Evolutionary conservation across 2,797 vertebrate genomes (phyloP).

Genomic region (Eurystomus glaucurus): DNA sequence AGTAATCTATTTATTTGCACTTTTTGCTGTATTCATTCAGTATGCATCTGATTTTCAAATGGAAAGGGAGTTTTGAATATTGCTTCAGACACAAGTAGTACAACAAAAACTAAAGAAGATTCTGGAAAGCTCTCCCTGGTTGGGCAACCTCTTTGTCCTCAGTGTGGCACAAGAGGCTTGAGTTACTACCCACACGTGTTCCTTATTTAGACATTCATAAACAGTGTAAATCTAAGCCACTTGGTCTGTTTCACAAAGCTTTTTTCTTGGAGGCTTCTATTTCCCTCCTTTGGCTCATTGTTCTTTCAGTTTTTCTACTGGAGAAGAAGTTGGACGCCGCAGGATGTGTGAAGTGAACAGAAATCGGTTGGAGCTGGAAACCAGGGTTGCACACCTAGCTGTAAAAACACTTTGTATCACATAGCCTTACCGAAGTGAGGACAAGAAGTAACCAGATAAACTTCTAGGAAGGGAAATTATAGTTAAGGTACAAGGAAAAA

Average conservation of each 20-base stretch:
- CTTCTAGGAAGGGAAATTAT: background rate
- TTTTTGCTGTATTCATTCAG: background rate
- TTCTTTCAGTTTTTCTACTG: background rate
- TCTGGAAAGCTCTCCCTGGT: background rate
- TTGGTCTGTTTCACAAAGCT: background rate
- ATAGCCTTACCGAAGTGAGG: background rate
- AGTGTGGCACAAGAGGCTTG: rapidly evolving
- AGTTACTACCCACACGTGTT: background rate
- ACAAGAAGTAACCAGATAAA: background rate
- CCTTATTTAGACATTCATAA: background rate
- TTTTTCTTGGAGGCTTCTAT: background rate
- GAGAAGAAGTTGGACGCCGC: background rate
- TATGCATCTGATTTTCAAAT: background rate
- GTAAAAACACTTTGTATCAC: background rate
- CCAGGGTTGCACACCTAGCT: background rate
- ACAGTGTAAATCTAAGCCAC: background rate
- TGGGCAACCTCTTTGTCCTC: background rate
- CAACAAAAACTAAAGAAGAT: background rate
- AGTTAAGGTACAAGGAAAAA: background rate
- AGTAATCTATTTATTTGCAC: background rate
- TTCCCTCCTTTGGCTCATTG: background rate
- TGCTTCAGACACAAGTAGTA: background rate
- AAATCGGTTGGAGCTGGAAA: background rate
- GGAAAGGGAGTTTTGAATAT: background rate
- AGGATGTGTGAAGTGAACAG: background rate